Evolutionary conservation across 2,113 vertebrate species (phyloP).

Genomic region (Tetrao urogallus): DNA sequence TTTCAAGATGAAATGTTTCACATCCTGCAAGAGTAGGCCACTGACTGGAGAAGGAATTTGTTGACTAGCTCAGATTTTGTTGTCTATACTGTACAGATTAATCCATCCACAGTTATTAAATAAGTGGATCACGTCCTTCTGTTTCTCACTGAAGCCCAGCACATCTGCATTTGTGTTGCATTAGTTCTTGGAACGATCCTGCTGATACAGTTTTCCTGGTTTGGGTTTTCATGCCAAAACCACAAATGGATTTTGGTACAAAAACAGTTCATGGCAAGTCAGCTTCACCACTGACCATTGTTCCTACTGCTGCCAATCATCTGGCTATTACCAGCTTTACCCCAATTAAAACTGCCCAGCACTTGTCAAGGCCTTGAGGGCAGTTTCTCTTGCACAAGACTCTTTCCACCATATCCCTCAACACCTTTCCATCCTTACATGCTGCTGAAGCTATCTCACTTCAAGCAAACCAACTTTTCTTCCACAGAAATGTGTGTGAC

Average conservation of each 20-base stretch:
- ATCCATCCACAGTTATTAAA: slow-evolving; percentile 37
- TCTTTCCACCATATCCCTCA: not conserved
- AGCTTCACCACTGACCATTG: not conserved
- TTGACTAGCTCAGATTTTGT: slow-evolving; percentile 5
- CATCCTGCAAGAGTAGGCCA: slow-evolving; percentile 25
- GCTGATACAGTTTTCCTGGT: not conserved
- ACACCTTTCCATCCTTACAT: not conserved
- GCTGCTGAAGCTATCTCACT: not conserved
- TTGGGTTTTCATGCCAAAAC: slow-evolving; percentile 2
- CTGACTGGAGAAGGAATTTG: not conserved
- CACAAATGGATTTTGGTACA: no score
- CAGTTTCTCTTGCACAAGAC: not conserved
- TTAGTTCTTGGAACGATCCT: not conserved
- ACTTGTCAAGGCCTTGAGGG: not conserved
- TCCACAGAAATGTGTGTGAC: not conserved
- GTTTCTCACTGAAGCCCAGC: not conserved
- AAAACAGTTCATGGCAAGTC: not conserved
- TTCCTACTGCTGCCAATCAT: not conserved
- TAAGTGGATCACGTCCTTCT: slow-evolving; percentile 12
- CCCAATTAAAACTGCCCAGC: not conserved
- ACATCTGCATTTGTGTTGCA: not conserved
- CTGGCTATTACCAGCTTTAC: not conserved
- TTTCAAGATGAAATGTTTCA: slow-evolving; percentile 53
- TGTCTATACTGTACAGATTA: slow-evolving; percentile 23
- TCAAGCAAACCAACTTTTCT: not conserved